Conservation (phyloP, 2,888 invertebrate genomes). For the Caenorhabditis uteleia region DNA sequence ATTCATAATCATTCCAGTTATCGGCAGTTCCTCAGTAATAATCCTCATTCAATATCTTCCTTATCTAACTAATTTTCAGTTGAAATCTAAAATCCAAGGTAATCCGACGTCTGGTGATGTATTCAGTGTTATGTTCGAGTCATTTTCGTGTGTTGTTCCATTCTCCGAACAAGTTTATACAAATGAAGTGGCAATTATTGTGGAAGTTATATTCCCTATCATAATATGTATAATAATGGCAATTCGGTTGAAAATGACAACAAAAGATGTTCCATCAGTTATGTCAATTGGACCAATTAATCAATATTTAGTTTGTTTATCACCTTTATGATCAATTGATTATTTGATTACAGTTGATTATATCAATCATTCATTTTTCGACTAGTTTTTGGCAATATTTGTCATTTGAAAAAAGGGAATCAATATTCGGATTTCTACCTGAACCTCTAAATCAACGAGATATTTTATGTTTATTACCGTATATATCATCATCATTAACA, state of each 20-base stretch:
- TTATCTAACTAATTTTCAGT: constrained; percentile 11
- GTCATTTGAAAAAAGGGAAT: constrained; percentile 8
- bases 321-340: neutral
- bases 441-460: constrained; percentile 16
- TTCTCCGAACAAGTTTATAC: constrained; percentile 29
- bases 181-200: constrained; percentile 20
- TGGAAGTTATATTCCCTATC: constrained; percentile 17
- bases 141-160: constrained; percentile 27
- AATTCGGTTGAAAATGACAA: constrained; percentile 15
- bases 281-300: constrained; percentile 13
- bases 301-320: constrained; percentile 15
- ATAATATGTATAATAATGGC: constrained; percentile 12
- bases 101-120: constrained; percentile 16
- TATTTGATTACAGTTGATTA: constrained; percentile 9
- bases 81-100: constrained; percentile 13
- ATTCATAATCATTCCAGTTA: constrained; percentile 23
- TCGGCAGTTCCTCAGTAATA: constrained; percentile 13
- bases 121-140: constrained; percentile 24
- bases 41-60: neutral
- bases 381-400: constrained; percentile 31
- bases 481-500: constrained; percentile 19
- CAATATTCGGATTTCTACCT: constrained; percentile 11
- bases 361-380: constrained; percentile 18
- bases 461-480: constrained; percentile 16
- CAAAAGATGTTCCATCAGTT: constrained; percentile 5